Evolutionary conservation across 2,888 invertebrate genomes (phyloP).

Genomic region (Tryphoninae sp.): DNA sequence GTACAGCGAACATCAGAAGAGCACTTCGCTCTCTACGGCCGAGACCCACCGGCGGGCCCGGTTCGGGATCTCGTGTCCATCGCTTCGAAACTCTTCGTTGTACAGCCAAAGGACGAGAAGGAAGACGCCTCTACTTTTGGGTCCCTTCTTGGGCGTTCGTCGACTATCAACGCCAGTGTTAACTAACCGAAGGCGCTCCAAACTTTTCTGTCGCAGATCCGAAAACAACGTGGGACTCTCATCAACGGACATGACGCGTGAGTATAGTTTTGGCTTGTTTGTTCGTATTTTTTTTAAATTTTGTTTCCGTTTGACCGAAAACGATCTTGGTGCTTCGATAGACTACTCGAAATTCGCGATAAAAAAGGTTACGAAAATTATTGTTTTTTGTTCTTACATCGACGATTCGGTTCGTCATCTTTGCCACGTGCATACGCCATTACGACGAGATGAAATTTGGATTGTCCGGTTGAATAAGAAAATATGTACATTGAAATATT

Average conservation of each 20-base stretch:
- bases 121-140: background rate
- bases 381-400: background rate
- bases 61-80: conserved; percentile 52
- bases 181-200: conserved; percentile 72
- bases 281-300: conserved; percentile 53
- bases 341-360: conserved; percentile 77
- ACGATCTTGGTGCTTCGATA: conserved; percentile 80
- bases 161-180: conserved; percentile 54
- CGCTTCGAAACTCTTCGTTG: conserved; percentile 21
- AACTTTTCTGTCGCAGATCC: conserved; percentile 74
- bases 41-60: conserved; percentile 71
- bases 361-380: conserved; percentile 33
- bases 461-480: background rate
- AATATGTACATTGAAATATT: background rate
- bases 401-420: conserved; percentile 30
- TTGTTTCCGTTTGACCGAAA: conserved; percentile 42
- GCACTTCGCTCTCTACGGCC: conserved; percentile 40
- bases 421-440: conserved; percentile 10
- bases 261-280: conserved; percentile 76
- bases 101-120: background rate
- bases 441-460: conserved; percentile 19
- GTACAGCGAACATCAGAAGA: conserved; percentile 67
- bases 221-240: conserved; percentile 46
- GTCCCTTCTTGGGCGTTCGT: background rate
- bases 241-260: conserved; percentile 67